Percentiles rank a stretch among this genome's conserved stretches.
These are phyloP conservation scores for Hoplostethus mediterraneus DNA, from an alignment of 2,797 vertebrate genomes.

Conservation along the genomic window DNA sequence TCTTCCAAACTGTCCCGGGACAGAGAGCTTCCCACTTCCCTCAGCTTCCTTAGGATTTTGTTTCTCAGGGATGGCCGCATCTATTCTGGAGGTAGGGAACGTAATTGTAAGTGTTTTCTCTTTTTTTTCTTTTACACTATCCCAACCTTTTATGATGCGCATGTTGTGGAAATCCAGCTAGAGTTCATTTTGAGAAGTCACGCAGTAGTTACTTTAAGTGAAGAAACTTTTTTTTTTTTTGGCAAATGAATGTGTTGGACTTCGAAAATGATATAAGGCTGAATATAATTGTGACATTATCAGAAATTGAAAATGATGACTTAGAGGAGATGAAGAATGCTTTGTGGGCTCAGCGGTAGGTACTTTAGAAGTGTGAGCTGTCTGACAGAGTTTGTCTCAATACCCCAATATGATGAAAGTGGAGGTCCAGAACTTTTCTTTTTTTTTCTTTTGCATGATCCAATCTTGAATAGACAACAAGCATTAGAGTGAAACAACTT, in stretches of 20 bases:
- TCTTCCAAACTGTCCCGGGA: constrained; percentile 84
- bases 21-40: constrained; percentile 77
- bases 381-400: constrained; percentile 4
- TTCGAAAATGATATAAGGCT: not conserved
- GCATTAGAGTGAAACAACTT: not conserved
- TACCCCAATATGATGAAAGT: not conserved
- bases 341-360: not conserved
- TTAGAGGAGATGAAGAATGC: not conserved
- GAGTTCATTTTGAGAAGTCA: constrained; percentile 4
- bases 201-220: too few species aligned
- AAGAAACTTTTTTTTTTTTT: not conserved
- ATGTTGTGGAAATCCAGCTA: not conserved
- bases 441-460: too few species aligned
- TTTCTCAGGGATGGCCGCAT: constrained; percentile 93
- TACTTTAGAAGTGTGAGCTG: constrained; percentile 22
- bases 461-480: not conserved
- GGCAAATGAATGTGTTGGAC: accelerated
- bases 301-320: not conserved
- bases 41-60: constrained; percentile 84
- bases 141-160: not conserved
- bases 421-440: too few species aligned
- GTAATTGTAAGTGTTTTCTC: constrained; percentile 78
- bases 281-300: not conserved
- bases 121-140: not conserved
- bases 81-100: constrained; percentile 91